These are phyloP conservation scores for Myopa testacea DNA, from an alignment of 2,888 invertebrate genomes.

Conservation along the genomic window DNA sequence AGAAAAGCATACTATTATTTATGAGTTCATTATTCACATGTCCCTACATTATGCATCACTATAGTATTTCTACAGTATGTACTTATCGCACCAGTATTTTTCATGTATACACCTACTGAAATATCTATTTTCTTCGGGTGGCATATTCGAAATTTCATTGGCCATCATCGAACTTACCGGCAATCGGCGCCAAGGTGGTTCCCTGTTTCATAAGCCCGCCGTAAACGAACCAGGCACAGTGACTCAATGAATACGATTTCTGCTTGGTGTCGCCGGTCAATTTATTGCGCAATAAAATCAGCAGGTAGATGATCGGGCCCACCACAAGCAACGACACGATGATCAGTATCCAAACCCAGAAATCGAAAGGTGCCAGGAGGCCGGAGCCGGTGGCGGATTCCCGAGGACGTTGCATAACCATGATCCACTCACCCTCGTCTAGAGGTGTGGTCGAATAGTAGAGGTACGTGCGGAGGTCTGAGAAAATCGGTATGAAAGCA, in stretches of 20 bases:
- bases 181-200: constrained; percentile 81
- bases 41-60: too few species aligned
- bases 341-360: constrained; percentile 79
- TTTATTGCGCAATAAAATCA: constrained; percentile 75
- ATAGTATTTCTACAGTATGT: too few species aligned
- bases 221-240: constrained; percentile 87
- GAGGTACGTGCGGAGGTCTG: constrained; percentile 71
- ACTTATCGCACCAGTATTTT: too few species aligned
- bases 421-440: constrained; percentile 82
- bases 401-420: constrained; percentile 82
- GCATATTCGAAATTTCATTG: neutral
- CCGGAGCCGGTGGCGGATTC: constrained; percentile 88
- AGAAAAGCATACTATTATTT: too few species aligned
- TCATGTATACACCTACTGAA: too few species aligned
- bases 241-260: constrained; percentile 73
- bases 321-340: constrained; percentile 78
- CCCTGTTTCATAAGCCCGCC: constrained; percentile 90
- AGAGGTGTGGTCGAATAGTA: constrained; percentile 73
- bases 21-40: too few species aligned
- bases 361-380: constrained; percentile 83
- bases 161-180: constrained; percentile 72
- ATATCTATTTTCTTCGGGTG: neutral
- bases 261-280: constrained; percentile 74
- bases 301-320: constrained; percentile 81
- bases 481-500: constrained; percentile 79